phyloP scores from a whole-genome alignment of 2,797 vertebrate species.

The Diceros bicornis region DNA sequence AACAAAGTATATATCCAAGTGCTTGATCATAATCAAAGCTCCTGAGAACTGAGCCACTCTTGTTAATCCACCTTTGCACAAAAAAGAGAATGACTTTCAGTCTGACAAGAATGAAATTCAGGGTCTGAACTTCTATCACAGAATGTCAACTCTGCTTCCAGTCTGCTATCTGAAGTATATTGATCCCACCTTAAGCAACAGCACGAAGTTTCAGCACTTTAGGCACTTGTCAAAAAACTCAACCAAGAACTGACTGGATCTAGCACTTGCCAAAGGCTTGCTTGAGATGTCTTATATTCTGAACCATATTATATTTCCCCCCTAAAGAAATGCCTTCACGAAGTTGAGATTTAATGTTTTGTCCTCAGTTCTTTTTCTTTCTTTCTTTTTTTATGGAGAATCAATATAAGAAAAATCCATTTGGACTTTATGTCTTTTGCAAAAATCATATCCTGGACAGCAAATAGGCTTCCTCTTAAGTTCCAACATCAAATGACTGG shows the following conservation, averaged over 20 bases:
- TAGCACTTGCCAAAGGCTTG: conserved; percentile 61
- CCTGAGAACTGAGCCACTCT: conserved; percentile 34
- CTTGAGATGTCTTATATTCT: conserved; percentile 64
- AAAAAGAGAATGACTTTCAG: neutral
- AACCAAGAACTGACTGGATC: conserved; percentile 35
- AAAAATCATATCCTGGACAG: conserved; percentile 61
- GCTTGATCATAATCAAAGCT: conserved; percentile 11
- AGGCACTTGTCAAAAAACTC: conserved; percentile 59
- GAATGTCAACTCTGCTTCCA: conserved; percentile 52
- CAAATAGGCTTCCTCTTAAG: conserved; percentile 69
- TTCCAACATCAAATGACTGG: neutral
- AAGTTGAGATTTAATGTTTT: conserved; percentile 78
- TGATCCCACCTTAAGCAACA: conserved; percentile 57
- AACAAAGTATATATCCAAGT: conserved; percentile 31
- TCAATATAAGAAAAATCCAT: conserved; percentile 78
- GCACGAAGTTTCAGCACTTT: conserved; percentile 52
- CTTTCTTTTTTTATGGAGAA: conserved; percentile 52
- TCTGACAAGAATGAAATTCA: neutral
- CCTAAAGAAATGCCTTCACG: conserved; percentile 53
- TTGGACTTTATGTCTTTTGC: conserved; percentile 48
- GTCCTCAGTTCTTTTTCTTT: neutral
- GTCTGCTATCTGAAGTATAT: conserved; percentile 53
- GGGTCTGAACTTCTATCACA: neutral
- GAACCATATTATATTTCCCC: conserved; percentile 55
- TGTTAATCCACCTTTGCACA: neutral